A percentile compares a stretch with the other conserved stretches of the same genome.
Conservation (phyloP, 2,113 vertebrate species). For the Panurus biarmicus region DNA sequence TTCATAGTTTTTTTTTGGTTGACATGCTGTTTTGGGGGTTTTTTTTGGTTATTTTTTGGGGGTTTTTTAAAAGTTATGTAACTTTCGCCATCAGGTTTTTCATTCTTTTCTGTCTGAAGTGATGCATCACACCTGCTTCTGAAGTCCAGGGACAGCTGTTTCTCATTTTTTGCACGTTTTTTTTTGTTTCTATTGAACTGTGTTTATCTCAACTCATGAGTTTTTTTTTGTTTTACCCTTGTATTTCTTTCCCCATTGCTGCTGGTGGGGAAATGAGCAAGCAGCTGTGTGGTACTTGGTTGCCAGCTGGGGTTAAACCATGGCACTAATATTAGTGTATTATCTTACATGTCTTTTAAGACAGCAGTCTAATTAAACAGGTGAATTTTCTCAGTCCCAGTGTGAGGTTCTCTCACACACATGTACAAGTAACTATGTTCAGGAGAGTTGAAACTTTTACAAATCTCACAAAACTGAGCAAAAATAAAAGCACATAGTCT, state of each 20-base stretch:
- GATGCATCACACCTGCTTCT: conserved; percentile 19
- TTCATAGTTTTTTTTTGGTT: neutral
- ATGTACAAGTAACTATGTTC: neutral
- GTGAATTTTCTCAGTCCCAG: neutral
- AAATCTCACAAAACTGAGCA: neutral
- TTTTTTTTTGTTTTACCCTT: neutral
- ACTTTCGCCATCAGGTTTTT: neutral
- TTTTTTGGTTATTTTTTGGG: too few relatives aligned
- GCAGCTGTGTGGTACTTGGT: neutral
- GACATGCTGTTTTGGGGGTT: neutral
- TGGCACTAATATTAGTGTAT: neutral
- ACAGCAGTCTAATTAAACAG: neutral
- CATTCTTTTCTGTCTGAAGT: neutral
- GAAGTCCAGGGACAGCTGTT: neutral
- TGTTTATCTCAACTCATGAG: neutral
- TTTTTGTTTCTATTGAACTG: too few relatives aligned
- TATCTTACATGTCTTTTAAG: neutral
- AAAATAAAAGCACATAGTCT: neutral
- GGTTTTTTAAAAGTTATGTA: neutral
- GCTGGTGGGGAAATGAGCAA: neutral
- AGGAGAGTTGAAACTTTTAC: neutral
- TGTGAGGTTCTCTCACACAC: neutral
- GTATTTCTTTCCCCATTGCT: neutral
- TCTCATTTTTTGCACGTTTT: neutral
- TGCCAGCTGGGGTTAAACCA: neutral